Base-by-base conservation (phyloP, 2,888 invertebrate genomes). In the Drosophila putrida region DNA sequence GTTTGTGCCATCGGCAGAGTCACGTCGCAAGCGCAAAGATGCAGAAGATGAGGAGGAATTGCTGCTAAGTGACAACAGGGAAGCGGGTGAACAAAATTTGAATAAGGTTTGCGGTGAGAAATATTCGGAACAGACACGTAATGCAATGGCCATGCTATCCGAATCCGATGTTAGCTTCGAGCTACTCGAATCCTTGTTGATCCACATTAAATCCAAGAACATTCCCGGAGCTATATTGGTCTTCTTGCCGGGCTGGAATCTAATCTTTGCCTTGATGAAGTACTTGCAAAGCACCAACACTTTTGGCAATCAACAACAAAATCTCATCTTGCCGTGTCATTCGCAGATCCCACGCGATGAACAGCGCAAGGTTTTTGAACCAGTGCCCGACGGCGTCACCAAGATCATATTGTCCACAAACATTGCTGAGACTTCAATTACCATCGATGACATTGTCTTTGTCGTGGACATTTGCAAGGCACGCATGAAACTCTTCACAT, bases 401-500 rank as follows among this genome's bases (percentile, higher is more conserved):
- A 99, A 99, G 96, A 96, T 99, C 60, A 99, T 99, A 87, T 93
- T 99, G 13, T 96, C 99, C 0, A 99, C 99, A 3, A 99, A 99
- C 92, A 99, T 99, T 89, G 99, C 99, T 0, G 99, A 99, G 93
- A 98, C 99, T 0, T 98, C 98, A 6, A 97, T 99, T 78, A 99
- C 99, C 0, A 99, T 99, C 80, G 97, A 99, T 92, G 99, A 99
- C 90, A 98, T 99, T 2, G 98, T 99, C 1, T 99, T 96, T 93
- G 99, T 99, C 0, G 97, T 99, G 68, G 99, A 99, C 92, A 97
- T 97, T 44, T 98, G 99, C 93, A 98, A 99, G 93, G 97, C 98
- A 0, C 98, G 99, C 92, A 97, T 99, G 95, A 99, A 99, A 91
- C 94, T 99, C 90, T 99, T 99, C 91, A 99, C 99, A 0, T 98